Evolutionary conservation across 2,888 invertebrate genomes (phyloP), one percentile per base, ranked within the genome.

Genomic region (Eremobia ochroleuca): DNA sequence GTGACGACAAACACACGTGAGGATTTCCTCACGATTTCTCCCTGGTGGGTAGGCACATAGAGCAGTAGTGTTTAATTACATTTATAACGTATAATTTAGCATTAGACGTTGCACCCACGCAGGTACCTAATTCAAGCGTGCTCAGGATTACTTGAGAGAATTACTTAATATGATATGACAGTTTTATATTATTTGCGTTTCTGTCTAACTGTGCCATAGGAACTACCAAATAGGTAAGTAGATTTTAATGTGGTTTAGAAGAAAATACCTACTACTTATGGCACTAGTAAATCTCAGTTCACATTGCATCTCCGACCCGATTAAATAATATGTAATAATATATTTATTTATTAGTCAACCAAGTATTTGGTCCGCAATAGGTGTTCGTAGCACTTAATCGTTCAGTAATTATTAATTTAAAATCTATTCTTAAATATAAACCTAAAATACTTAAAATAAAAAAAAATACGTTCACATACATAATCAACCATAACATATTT

Each of bases 1-100:
- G 67, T 83, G 86, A 86, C 87, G 85, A 77, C 67, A 61, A 28
- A 49, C 61, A 83, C 82, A 81, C 89, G 82, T 86, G 85, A 85
- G 82, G 65, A 64, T 55, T 82, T 84, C 81, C 70, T 81, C 81
- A 82, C 84, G 74, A 84, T 75, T 69, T 75, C 55, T 18, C 4
- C 28, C 15, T 25, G 37, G 73, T 78, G 85, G 66, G 74, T 55
- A 71, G 59, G 70, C 55, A 64, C 75, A 2, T 28, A 15, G 3
- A 55, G 73, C 59, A 55, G 70, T 13, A 21, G 43, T 68, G 74
- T 37, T 78, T 78, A 75, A 85, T 85, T 52, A 37, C 58, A 70
- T 70, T 73, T 65, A 73, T 66, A 80, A 62, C 67, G 69, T 77
- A 59, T 76, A 66, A 66, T 66, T 84, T 80, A 66, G 9, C 66